These are phyloP conservation scores for Vespertilio murinus DNA, from an alignment of 2,797 vertebrate species.

Conservation along the genomic window DNA sequence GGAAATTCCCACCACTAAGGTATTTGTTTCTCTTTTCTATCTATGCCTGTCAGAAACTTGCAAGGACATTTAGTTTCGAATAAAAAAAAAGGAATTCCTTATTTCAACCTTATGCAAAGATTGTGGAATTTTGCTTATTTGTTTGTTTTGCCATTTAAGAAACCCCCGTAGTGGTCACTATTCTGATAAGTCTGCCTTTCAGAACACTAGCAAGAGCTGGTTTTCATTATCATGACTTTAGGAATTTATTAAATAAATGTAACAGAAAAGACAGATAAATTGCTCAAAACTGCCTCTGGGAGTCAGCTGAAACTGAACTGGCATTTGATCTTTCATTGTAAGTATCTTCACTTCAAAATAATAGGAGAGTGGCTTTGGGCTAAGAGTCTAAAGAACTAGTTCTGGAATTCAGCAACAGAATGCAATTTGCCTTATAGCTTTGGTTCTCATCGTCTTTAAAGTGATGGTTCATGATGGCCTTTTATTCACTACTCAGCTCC, in stretches of 20 bases:
- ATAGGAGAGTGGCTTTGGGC: not conserved
- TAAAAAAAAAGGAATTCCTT: constrained; percentile 81
- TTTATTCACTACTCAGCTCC: not conserved
- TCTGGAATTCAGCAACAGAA: not conserved
- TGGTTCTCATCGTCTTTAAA: not conserved
- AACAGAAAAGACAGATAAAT: not conserved
- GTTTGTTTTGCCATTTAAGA: constrained; percentile 35
- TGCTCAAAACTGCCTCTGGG: not conserved
- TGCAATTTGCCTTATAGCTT: not conserved
- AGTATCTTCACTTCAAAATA: constrained; percentile 12
- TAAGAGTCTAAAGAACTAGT: not conserved
- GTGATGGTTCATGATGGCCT: accelerated
- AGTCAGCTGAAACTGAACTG: constrained; percentile 12
- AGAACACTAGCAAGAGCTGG: not conserved
- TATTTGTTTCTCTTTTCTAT: constrained; percentile 77
- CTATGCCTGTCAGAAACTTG: constrained; percentile 77
- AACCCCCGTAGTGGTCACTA: constrained; percentile 51
- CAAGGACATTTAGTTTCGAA: constrained; percentile 77
- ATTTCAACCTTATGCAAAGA: constrained; percentile 72
- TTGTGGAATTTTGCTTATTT: not conserved
- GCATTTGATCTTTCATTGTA: not conserved
- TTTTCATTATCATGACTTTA: constrained; percentile 26
- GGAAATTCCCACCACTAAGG: constrained; percentile 68
- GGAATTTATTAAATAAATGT: not conserved
- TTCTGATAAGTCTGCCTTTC: constrained; percentile 68